Evolutionary conservation across 2,888 invertebrate species (phyloP), one percentile per base, ranked within the genome.

Genomic region (Syrphus vitripennis): DNA sequence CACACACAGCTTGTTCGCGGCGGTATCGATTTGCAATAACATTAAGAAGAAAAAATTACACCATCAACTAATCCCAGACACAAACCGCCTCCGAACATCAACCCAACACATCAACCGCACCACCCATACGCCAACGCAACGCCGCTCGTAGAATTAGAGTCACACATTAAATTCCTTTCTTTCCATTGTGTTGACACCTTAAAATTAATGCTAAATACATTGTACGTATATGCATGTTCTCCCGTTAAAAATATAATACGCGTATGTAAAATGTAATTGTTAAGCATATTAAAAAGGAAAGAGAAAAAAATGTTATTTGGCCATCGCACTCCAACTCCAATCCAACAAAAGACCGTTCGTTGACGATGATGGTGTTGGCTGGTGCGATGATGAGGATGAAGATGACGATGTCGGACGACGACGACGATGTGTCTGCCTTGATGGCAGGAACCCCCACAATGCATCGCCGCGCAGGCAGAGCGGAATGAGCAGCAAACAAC

Each of bases 371-470:
- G 57, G 14, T 55, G 50, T 2, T 63, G 50, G 59, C 26, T n/a
- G 24, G 24, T 24, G 34, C 24, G 57, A 31, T 55, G 42, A 59
- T 61, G 78, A 74, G 40, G 83, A 67, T 77, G 83, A 83, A 24
- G 70, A 65, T 70, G 69, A 83, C 12, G 26, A 53, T 9, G 42
- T 14, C 55, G 80, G n/a, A 61, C 45, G 48, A 50, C 67, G 86
- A 81, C 84, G 86, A 86, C 86, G 59, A 57, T 69, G 21, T 82
- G 86, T 86, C 86, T 86, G 70, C 86, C 86, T 77, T 86, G 86
- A 82, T 21, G 77, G 65, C 55, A 79, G 77, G 72, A 81, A 80
- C 79, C 75, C 70, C 80, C 75, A 21, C 79, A 65, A 45, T 19
- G 78, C 57, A n/a, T n/a, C n/a, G n/a, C n/a, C n/a, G n/a, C n/a